Evolutionary conservation across 2,888 invertebrate genomes (phyloP).

Genomic region (Eilema depressum): DNA sequence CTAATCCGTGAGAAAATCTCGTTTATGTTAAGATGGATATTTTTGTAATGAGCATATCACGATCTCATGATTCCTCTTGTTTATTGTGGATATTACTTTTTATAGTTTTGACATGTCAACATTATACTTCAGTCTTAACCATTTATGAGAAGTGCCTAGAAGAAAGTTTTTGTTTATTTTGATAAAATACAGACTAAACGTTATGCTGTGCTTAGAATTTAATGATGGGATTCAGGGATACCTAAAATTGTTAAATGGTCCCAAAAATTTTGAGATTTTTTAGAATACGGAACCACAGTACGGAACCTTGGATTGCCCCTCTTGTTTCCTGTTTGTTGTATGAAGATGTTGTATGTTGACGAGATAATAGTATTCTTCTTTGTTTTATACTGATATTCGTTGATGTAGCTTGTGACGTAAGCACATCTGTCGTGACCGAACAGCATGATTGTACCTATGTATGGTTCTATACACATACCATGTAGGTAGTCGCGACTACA

Average conservation of each 20-base stretch:
- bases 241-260: no score
- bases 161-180: not conserved
- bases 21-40: slow-evolving; percentile 13
- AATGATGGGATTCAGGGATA: not conserved
- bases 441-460: not conserved
- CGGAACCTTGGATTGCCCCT: no score
- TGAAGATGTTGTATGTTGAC: no score
- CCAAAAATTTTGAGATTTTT: no score
- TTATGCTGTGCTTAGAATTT: not conserved
- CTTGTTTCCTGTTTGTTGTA: no score
- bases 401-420: not conserved
- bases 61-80: slow-evolving; percentile 27
- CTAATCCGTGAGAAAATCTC: slow-evolving; percentile 28
- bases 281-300: no score
- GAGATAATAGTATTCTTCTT: no score
- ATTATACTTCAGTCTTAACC: not conserved
- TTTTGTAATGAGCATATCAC: slow-evolving; percentile 40
- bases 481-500: not conserved
- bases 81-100: slow-evolving; percentile 3
- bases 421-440: not conserved
- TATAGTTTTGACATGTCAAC: not conserved
- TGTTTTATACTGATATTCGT: not conserved
- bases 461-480: not conserved
- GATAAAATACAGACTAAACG: no score
- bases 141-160: not conserved